Conservation (phyloP, 2,113 vertebrate species). For the Platichthys flesus region DNA sequence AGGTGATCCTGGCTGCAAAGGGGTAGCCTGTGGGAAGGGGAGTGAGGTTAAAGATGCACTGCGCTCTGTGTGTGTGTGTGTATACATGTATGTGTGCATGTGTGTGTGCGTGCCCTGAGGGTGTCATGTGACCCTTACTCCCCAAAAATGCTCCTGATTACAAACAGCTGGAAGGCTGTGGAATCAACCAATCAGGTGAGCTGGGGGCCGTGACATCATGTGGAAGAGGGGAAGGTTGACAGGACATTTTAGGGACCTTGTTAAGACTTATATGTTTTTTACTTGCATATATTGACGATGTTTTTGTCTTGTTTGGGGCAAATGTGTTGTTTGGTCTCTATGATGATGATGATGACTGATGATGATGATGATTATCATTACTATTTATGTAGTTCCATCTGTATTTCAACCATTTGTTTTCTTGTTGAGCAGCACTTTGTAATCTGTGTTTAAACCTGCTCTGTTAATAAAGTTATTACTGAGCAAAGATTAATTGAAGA, state of each 20-base stretch:
- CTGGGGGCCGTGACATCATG: constrained; percentile 48
- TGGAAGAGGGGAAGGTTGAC: constrained; percentile 12
- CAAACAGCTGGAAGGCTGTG: constrained; percentile 68
- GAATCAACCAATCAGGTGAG: constrained; percentile 39
- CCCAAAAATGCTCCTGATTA: constrained; percentile 65
- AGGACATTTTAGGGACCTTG: background rate
- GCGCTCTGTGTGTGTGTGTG: constrained; percentile 46
- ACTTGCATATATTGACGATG: background rate
- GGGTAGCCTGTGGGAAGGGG: constrained; percentile 59
- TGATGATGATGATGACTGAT: no score
- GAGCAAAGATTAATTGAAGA: no score
- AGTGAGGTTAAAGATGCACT: constrained; percentile 64
- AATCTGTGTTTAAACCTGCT: no score
- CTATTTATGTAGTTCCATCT: no score
- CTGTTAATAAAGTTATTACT: no score
- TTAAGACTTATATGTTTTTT: background rate
- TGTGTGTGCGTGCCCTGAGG: constrained; percentile 42
- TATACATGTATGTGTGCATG: background rate
- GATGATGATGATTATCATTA: no score
- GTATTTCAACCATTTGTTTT: no score
- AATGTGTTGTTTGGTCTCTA: no score
- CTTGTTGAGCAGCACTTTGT: no score
- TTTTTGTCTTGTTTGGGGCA: no score
- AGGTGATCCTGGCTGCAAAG: constrained; percentile 65
- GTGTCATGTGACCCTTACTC: constrained; percentile 65